phyloP scores from a whole-genome alignment of 2,888 invertebrate species.

The Agrochola macilenta region DNA sequence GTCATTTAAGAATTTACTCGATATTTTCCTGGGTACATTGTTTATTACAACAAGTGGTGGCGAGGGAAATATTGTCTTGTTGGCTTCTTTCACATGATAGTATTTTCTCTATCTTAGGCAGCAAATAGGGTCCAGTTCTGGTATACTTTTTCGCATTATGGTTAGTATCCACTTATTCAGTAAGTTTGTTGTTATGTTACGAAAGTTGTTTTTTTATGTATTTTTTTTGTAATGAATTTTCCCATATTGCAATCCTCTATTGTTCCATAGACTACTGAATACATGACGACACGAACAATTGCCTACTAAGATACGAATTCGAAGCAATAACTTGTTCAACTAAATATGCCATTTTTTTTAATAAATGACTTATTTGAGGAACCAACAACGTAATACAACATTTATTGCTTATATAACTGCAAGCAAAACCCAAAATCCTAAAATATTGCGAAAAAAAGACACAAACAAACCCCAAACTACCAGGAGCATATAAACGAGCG shows the following conservation, averaged over 20 bases:
- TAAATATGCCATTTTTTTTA: neutral
- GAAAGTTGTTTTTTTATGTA: too few relatives aligned
- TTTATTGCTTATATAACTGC: neutral
- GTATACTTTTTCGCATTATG: constrained; percentile 1
- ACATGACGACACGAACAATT: too few relatives aligned
- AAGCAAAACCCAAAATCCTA: neutral
- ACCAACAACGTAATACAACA: neutral
- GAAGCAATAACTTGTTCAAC: neutral
- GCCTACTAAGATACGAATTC: neutral
- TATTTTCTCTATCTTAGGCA: neutral
- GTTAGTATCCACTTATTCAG: neutral
- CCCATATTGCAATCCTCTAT: neutral
- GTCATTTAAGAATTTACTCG: constrained; percentile 34
- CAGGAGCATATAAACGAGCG: constrained; percentile 31
- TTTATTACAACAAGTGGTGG: constrained; percentile 26
- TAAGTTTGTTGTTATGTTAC: neutral
- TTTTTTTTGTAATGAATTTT: too few relatives aligned
- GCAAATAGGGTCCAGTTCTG: constrained; percentile 3
- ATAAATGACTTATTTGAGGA: neutral
- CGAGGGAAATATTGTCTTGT: constrained; percentile 18
- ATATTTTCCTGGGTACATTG: constrained; percentile 39
- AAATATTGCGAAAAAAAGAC: neutral
- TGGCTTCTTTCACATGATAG: neutral
- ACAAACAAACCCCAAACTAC: constrained; percentile 3
- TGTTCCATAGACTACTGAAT: neutral